These are phyloP conservation scores for Larimichthys polyactis DNA, from an alignment of 2,113 vertebrate species.

Conservation along the genomic window DNA sequence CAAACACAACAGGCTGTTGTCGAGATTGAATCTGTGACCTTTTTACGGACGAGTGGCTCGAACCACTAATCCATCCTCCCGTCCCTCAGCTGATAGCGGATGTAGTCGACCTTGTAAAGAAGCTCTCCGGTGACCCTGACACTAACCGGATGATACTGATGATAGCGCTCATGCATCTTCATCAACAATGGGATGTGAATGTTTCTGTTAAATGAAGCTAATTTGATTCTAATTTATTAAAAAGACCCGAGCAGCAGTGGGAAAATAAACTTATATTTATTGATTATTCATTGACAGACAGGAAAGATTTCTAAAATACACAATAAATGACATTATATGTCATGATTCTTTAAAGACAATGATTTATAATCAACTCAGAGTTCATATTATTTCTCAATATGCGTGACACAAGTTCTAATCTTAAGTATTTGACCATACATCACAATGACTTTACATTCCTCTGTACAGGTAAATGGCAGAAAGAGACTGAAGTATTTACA, in stretches of 20 bases:
- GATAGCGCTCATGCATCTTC: background rate
- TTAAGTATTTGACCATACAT: slow-evolving; percentile 10
- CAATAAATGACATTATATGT: background rate
- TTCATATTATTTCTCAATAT: background rate
- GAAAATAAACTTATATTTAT: slow-evolving; percentile 22
- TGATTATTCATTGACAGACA: background rate
- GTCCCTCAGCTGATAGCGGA: background rate
- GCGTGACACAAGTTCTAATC: background rate
- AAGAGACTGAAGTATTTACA: slow-evolving; percentile 39
- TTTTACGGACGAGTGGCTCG: background rate
- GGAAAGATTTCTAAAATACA: slow-evolving; percentile 3
- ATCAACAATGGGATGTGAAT: background rate
- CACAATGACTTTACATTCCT: slow-evolving; percentile 19
- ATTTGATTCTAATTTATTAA: slow-evolving; percentile 5
- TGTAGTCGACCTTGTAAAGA: background rate
- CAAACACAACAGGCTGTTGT: background rate
- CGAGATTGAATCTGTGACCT: slow-evolving; percentile 39
- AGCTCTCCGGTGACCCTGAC: slow-evolving; percentile 9
- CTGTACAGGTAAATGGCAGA: slow-evolving; percentile 29
- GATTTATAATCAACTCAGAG: background rate
- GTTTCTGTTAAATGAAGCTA: background rate
- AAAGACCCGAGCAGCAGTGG: background rate
- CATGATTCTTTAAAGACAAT: slow-evolving; percentile 14
- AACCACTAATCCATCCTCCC: slow-evolving; percentile 17
- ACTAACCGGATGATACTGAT: background rate